Evolutionary conservation across 2,113 vertebrate species (phyloP).

Genomic region (Takifugu flavidus): DNA sequence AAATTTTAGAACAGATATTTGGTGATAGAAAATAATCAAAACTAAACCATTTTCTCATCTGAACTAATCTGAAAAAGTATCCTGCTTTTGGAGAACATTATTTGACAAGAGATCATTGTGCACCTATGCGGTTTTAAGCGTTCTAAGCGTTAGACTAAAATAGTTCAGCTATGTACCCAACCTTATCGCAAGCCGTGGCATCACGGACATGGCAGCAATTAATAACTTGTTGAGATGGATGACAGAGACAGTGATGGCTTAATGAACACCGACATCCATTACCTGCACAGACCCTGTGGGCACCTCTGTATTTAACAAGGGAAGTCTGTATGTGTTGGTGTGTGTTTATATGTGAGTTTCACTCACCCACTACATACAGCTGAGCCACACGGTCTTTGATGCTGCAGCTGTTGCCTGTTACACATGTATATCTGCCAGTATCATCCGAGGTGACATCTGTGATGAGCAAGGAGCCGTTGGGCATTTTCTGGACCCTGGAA

Average conservation of each 20-base stretch:
- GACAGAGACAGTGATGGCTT: slow-evolving; percentile 39
- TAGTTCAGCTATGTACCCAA: slow-evolving; percentile 34
- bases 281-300: slow-evolving; percentile 15
- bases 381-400: slow-evolving; percentile 86
- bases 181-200: slow-evolving; percentile 30
- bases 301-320: slow-evolving; percentile 16
- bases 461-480: slow-evolving; percentile 91
- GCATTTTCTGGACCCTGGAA: slow-evolving; percentile 88
- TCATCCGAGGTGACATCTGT: slow-evolving; percentile 85
- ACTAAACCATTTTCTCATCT: background rate
- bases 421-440: slow-evolving; percentile 90
- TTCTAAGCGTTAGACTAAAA: slow-evolving; percentile 8
- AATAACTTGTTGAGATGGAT: slow-evolving; percentile 50
- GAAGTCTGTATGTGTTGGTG: background rate
- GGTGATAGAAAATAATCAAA: background rate
- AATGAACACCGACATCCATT: slow-evolving; percentile 44
- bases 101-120: slow-evolving; percentile 9
- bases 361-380: slow-evolving; percentile 92
- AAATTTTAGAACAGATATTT: too few species aligned
- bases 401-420: slow-evolving; percentile 94
- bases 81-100: slow-evolving; percentile 21
- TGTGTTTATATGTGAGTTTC: background rate
- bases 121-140: slow-evolving; percentile 4
- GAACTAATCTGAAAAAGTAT: background rate
- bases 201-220: slow-evolving; percentile 34